These are phyloP conservation scores for Gambusia affinis DNA, from an alignment of 2,113 vertebrate species.

Conservation along the genomic window DNA sequence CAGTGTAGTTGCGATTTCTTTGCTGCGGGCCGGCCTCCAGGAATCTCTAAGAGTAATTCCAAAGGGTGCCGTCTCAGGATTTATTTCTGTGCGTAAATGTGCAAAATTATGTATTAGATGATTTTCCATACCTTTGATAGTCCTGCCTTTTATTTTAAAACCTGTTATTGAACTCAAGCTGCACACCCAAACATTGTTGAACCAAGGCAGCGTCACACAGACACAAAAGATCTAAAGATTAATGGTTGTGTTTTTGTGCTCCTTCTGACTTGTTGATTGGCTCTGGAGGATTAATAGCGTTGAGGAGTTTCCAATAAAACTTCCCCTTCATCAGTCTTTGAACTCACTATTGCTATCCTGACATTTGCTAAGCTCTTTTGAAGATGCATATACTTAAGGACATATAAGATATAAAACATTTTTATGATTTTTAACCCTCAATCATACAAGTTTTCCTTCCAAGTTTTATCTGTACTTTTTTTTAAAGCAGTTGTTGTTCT, in stretches of 20 bases:
- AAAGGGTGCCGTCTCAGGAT: constrained; percentile 10
- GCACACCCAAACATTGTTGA: constrained; percentile 6
- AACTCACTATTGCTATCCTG: background rate
- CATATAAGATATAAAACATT: background rate
- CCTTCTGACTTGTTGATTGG: constrained; percentile 22
- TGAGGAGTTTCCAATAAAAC: constrained; percentile 44
- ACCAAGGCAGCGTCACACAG: background rate
- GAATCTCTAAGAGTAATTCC: constrained; percentile 41
- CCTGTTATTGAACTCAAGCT: background rate
- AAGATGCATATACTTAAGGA: background rate
- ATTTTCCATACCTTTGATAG: background rate
- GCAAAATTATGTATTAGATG: background rate
- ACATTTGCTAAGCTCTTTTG: background rate
- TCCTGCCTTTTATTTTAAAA: background rate
- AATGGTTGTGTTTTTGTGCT: background rate
- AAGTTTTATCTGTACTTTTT: background rate
- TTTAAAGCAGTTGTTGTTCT: background rate
- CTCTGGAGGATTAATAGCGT: constrained; percentile 21
- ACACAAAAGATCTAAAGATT: constrained; percentile 3
- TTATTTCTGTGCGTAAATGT: constrained; percentile 6
- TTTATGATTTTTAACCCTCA: no score
- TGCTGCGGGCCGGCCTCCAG: constrained; percentile 34
- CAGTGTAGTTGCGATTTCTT: constrained; percentile 42
- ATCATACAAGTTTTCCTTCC: background rate
- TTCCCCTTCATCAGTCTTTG: background rate